A percentile compares a stretch with the other conserved stretches of the same genome.
phyloP scores from a whole-genome alignment of 2,797 vertebrate genomes.

The Pagetopsis macropterus region DNA sequence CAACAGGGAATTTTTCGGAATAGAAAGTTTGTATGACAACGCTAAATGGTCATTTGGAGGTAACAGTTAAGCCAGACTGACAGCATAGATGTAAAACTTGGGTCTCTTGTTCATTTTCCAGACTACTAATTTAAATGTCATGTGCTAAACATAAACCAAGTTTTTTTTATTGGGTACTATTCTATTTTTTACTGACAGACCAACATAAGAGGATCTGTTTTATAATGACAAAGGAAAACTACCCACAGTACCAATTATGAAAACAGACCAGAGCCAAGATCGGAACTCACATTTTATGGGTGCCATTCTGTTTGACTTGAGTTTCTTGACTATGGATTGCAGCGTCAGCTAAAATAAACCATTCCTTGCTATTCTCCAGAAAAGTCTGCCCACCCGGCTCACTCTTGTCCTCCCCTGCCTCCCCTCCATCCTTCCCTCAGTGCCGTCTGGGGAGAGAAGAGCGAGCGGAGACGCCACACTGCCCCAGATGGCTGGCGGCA shows the following conservation, averaged over 20 bases:
- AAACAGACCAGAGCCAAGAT: conserved; percentile 48
- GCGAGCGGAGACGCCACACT: conserved; percentile 77
- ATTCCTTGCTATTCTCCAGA: conserved; percentile 49
- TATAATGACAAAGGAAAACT: conserved; percentile 61
- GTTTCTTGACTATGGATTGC: conserved; percentile 65
- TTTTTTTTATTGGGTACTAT: conserved; percentile 35
- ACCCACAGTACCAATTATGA: conserved; percentile 51
- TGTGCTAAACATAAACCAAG: conserved; percentile 36
- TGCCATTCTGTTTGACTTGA: conserved; percentile 62
- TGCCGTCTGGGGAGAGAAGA: conserved; percentile 72
- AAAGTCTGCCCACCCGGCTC: conserved; percentile 69
- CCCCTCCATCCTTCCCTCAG: conserved; percentile 57
- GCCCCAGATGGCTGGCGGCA: conserved; percentile 83
- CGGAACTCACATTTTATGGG: conserved; percentile 55
- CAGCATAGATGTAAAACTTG: conserved; percentile 21
- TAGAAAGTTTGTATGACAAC: conserved; percentile 28
- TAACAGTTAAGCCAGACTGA: conserved; percentile 21
- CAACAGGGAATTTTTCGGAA: conserved; percentile 3
- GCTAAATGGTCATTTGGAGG: conserved; percentile 15
- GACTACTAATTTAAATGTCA: conserved; percentile 35
- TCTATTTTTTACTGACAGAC: conserved; percentile 29
- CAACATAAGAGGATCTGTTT: conserved; percentile 37
- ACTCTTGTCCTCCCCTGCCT: conserved; percentile 35
- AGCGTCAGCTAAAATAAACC: conserved; percentile 68
- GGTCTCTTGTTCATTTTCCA: conserved; percentile 36